Evolutionary conservation across 2,888 invertebrate species (phyloP), one percentile per base, ranked within the genome.

Genomic region (Athalia rosae): DNA sequence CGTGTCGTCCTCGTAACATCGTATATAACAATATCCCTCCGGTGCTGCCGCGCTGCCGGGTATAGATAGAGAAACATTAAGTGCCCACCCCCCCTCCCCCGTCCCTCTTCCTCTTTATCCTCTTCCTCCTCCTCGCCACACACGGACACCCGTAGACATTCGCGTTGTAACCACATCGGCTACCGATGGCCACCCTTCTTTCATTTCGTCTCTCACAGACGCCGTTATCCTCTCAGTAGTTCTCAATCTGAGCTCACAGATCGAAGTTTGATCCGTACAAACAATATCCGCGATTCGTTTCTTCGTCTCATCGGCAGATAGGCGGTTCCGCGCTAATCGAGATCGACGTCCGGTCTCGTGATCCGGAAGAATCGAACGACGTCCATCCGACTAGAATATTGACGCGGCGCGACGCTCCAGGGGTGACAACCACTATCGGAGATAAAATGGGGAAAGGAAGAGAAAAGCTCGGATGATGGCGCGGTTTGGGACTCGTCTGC

Each of bases 41-140:
- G 84, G 83, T 84, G 84, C 82, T 80, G 82, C 81, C 83, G 84
- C 83, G 81, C 86, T 85, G 86, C 84, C 85, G 84, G 81, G 85
- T 86, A 87, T 89, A 88, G 88, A 89, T 88, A 88, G 87, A 88
- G 86, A 86, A 88, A 88, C 87, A 88, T 89, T 88, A 88, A 89
- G 87, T 88, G 86, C 85, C n/a, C n/a, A n/a, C n/a, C n/a, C n/a
- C n/a, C n/a, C n/a, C n/a, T n/a, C n/a, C 84, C 61, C 50, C 13
- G 13, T 13, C 13, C 8, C 61, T n/a, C 15, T 7, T 59, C 15
- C 59, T 59, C 15, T 59, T 67, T 61, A 61, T 43, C 45, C 66
- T 53, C n/a, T 50, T 45, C 28, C 79, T 48, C 48, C 79, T 82
- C 81, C 84, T 83, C 85, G 82, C 82, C 80, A 81, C 83, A 76